Base-by-base conservation (phyloP, 2,888 invertebrate genomes). In the Elmis aenea region DNA sequence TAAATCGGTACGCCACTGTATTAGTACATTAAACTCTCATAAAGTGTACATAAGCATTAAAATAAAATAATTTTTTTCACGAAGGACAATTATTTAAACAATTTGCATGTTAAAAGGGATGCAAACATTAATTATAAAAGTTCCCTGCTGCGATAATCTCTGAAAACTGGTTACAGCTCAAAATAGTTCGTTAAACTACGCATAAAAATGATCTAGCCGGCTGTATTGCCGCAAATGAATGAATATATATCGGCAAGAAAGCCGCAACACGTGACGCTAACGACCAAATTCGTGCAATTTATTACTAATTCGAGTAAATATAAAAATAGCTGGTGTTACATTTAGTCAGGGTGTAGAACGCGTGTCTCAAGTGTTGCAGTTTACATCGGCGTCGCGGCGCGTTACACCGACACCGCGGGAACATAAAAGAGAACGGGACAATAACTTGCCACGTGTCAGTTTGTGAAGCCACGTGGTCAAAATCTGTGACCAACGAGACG, bases 241-340 rank as follows among this genome's bases (percentile, higher is more conserved):
- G 42, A 46, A 51, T 46, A 49, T 50, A 50, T 46, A 8, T 18
- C 46, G 43, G 43, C 37, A 29, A 39, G 35, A 59, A 60, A 66
- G 66, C 67, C 66, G 47, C 64, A 58, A 45, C 67, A 67, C 67
- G 64, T 57, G 63, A 46, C 54, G 39, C 50, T 54, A 61, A 44
- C 60, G 61, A 55, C 58, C 61, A 60, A 65, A 64, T 64, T 62
- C 57, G 54, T 53, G 52, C 64, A 63, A 67, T 66, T 67, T 66
- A 64, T 64, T 58, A 60, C 64, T 62, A 66, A 67, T 67, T 67
- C 63, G 55, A 49, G 61, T 62, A 65, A 66, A 66, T 63, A 62
- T 62, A 61, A 63, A 65, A 66, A 62, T 61, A 53, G 56, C 48
- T 42, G 48, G 52, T 51, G 45, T 38, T 11, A 30, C 11, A 16